Conservation (phyloP, 1,140 invertebrate genomes). For the Chlorops oryzae region DNA sequence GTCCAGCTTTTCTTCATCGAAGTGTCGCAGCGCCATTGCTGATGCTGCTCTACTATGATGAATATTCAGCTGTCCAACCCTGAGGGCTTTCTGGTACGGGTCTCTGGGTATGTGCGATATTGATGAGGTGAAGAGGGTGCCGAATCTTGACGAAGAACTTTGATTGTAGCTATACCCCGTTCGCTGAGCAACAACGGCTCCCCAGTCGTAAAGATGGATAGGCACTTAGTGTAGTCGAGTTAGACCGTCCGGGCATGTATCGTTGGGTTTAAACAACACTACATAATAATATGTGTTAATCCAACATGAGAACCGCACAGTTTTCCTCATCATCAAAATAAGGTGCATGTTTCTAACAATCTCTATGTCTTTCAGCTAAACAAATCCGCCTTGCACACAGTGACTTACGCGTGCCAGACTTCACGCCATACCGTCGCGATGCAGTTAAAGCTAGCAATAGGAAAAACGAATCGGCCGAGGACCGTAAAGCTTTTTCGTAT, state of each 20-base stretch:
- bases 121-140: too few relatives aligned
- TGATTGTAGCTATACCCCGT: too few relatives aligned
- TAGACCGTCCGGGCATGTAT: not conserved
- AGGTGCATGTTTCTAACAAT: not conserved
- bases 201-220: not conserved
- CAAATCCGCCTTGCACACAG: conserved; percentile 82
- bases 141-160: too few relatives aligned
- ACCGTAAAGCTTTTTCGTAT: conserved; percentile 66
- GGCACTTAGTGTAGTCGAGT: not conserved
- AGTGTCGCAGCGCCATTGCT: too few relatives aligned
- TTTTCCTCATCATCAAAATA: not conserved
- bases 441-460: conserved; percentile 53
- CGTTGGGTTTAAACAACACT: not conserved
- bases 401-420: conserved; percentile 80
- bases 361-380: conserved; percentile 40
- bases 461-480: conserved; percentile 51
- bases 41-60: too few relatives aligned
- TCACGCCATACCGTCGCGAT: conserved; percentile 65
- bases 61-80: too few relatives aligned
- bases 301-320: conserved; percentile 1
- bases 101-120: too few relatives aligned
- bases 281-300: conserved; percentile 17
- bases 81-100: too few relatives aligned
- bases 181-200: not conserved
- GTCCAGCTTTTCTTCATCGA: too few relatives aligned